Percentiles rank a stretch among this genome's conserved stretches.
Evolutionary conservation across 2,888 invertebrate genomes (phyloP).

Genomic region (Thymelicus acteon): DNA sequence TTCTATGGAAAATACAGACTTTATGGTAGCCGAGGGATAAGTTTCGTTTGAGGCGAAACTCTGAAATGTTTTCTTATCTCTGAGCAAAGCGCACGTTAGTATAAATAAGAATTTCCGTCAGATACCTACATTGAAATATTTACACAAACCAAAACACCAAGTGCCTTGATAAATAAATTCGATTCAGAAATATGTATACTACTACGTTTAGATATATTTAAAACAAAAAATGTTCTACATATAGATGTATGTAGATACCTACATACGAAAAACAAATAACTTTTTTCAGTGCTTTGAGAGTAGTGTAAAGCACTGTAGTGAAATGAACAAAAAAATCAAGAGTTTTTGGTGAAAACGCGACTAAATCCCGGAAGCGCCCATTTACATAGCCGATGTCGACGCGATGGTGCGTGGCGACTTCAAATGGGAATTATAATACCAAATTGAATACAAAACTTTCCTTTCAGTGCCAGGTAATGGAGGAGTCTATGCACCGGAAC

Average conservation of each 20-base stretch:
- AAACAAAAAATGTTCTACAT: slow-evolving; percentile 4
- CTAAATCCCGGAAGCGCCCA: slow-evolving; percentile 80
- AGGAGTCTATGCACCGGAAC: slow-evolving; percentile 84
- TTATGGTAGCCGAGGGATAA: slow-evolving; percentile 82
- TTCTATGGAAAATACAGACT: slow-evolving; percentile 83
- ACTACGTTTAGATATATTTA: not conserved
- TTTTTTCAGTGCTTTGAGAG: slow-evolving; percentile 14
- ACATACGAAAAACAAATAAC: slow-evolving; percentile 11
- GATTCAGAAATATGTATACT: slow-evolving; percentile 39
- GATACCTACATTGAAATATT: slow-evolving; percentile 76
- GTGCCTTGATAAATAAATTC: slow-evolving; percentile 47
- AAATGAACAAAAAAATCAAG: slow-evolving; percentile 53
- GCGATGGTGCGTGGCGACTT: slow-evolving; percentile 85
- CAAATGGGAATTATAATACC: slow-evolving; percentile 86
- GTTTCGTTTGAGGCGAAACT: slow-evolving; percentile 83
- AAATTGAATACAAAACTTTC: slow-evolving; percentile 86
- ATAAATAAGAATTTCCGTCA: slow-evolving; percentile 80
- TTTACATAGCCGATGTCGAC: slow-evolving; percentile 84
- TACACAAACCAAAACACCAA: slow-evolving; percentile 64
- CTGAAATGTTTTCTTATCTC: slow-evolving; percentile 79
- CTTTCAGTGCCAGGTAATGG: slow-evolving; percentile 85
- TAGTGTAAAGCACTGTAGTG: slow-evolving; percentile 26
- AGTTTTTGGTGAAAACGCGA: slow-evolving; percentile 75
- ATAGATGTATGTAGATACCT: slow-evolving; percentile 23
- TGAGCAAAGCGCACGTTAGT: slow-evolving; percentile 65